Evolutionary conservation across 2,113 vertebrate species (phyloP).

Genomic region (Varanus komodoensis): DNA sequence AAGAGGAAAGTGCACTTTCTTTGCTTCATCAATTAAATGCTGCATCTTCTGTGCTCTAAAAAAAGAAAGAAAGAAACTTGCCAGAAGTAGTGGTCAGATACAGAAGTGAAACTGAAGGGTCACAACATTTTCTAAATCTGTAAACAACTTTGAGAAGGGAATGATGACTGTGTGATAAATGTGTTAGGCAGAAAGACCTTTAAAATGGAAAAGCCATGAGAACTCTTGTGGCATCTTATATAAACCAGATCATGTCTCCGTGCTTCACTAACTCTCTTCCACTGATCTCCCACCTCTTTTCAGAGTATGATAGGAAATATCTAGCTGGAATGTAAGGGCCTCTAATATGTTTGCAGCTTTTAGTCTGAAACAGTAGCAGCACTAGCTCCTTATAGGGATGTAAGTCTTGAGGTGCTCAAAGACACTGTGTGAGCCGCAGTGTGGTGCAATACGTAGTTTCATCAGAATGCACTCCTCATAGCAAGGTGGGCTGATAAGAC

Average conservation of each 20-base stretch:
- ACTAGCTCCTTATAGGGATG: not conserved
- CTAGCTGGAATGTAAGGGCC: not conserved
- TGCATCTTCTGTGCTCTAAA: no score
- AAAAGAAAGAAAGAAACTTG: no score
- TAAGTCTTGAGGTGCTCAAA: not conserved
- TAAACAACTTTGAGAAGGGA: no score
- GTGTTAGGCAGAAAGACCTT: no score
- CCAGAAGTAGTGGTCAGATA: no score
- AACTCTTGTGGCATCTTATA: not conserved
- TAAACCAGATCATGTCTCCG: not conserved
- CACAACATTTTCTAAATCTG: no score
- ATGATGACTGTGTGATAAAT: no score
- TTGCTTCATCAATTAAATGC: no score
- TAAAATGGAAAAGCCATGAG: not conserved
- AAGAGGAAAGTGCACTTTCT: no score
- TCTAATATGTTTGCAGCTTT: not conserved
- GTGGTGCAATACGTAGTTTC: not conserved
- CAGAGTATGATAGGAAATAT: not conserved
- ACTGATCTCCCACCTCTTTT: not conserved
- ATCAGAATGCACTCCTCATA: not conserved
- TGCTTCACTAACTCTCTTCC: not conserved
- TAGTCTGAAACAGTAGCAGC: not conserved
- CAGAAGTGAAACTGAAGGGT: no score
- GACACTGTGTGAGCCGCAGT: not conserved
- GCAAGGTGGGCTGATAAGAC: not conserved